phyloP scores from a whole-genome alignment of 2,113 vertebrate genomes.

The Andinoacara biseriatus region DNA sequence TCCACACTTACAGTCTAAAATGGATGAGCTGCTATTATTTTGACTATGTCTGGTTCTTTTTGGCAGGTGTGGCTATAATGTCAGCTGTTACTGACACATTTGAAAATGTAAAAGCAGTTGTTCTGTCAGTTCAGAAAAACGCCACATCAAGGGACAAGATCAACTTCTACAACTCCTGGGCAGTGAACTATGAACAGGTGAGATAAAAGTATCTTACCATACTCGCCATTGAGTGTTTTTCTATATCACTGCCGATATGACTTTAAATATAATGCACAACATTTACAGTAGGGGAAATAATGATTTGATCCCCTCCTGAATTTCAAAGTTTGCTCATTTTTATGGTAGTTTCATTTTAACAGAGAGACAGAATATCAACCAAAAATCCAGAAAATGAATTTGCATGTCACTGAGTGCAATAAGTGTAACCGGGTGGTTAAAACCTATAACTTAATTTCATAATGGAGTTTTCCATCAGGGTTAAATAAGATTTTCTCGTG shows the following conservation, averaged over 20 bases:
- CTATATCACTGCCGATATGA: not conserved
- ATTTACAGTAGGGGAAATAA: too few relatives aligned
- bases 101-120: conserved; percentile 62
- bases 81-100: conserved; percentile 57
- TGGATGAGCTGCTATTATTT: not conserved
- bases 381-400: too few relatives aligned
- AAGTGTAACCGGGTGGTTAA: too few relatives aligned
- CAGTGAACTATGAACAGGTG: conserved; percentile 80
- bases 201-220: not conserved
- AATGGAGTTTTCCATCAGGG: too few relatives aligned
- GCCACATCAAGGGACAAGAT: conserved; percentile 65
- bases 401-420: too few relatives aligned
- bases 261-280: too few relatives aligned
- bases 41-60: not conserved
- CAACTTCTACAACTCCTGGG: conserved; percentile 78
- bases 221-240: not conserved
- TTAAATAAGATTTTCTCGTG: too few relatives aligned
- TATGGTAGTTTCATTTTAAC: too few relatives aligned
- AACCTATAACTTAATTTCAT: too few relatives aligned
- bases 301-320: too few relatives aligned
- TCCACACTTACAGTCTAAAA: not conserved
- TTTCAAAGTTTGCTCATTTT: too few relatives aligned
- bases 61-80: conserved; percentile 58
- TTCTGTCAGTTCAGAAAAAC: conserved; percentile 67
- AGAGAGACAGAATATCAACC: too few relatives aligned